Evolutionary conservation across 2,113 vertebrate genomes (phyloP), one percentile per base, ranked within the genome.

Genomic region (Tachysurus fulvidraco): DNA sequence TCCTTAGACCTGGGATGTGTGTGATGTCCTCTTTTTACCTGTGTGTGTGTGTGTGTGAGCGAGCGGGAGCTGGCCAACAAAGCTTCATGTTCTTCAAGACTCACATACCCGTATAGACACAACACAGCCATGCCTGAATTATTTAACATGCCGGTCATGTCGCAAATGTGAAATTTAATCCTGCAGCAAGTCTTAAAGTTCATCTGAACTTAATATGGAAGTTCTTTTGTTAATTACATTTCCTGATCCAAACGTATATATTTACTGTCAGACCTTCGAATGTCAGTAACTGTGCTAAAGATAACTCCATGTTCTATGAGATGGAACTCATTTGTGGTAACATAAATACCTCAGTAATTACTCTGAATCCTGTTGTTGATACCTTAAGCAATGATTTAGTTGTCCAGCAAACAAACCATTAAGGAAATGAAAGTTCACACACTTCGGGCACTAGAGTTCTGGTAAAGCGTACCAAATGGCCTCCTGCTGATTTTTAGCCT

Each of bases 31-130:
- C 21, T 81, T 65, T 55, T 17, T 41, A 59, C 7, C 71, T 89
- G 65, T 79, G 17, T 85, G 54, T 65, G 50, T 80, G 14, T 87
- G 30, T 44, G 67, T 69, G 65, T 69, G 65, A 11, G 44, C 1
- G 36, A 36, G 52, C 4, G n/a, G 6, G 54, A 21, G 87, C 57
- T 71, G 46, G 62, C 59, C 19, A 85, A 28, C 10, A 30, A 50
- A 67, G 83, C 21, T 65, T 87, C 87, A 82, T 50, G 55, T 89
- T 86, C 86, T 87, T 16, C 25, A 73, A n/a, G 67, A 67, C 86
- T 83, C 52, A 57, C 44, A 52, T 9, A 3, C 17, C 60, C 62
- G 25, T 86, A 71, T 82, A 77, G 81, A 83, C 83, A 76, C 62
- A 78, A 76, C 30, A 10, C 71, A 65, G 23, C 46, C 67, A 82